Evolutionary conservation across 2,888 invertebrate species (phyloP), one percentile per base, ranked within the genome.

Genomic region (Lithophane semibrunnea): DNA sequence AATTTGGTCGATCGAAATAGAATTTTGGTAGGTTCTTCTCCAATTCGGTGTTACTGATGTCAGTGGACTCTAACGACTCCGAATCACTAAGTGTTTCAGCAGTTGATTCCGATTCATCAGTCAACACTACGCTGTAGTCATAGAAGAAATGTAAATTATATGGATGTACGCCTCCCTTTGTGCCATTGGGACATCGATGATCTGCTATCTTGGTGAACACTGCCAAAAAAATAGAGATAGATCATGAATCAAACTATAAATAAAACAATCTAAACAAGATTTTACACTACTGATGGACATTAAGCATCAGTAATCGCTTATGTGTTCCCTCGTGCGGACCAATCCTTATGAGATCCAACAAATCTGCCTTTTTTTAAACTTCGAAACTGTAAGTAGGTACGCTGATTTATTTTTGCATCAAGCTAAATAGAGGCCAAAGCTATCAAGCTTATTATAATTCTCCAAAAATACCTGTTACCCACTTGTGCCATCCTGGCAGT

Each of bases 401-500:
- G 24, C 24, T 44, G 5, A 21, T 24, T 63, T 63, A 9, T 63
- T 29, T 21, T 68, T 49, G 13, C 21, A 60, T 52, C n/a, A 37
- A 44, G 54, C 13, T 47, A 24, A 63, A 7, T 66, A 58, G n/a
- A 54, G 60, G 2, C 3, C 1, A 71, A 56, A 24, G 2, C 16
- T 29, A 66, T 16, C 24, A 24, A 54, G 29, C 44, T 37, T 13
- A 16, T 52, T 3, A 21, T 16, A 37, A n/a, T n/a, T 67, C 5
- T 68, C 9, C 2, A 49, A 56, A 42, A 18, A 49, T 0, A 44
- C 37, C 18, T 79, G 21, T 8, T 8, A 89, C 94, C 84, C 80
- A 96, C 96, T 96, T 8, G 96, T 96, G 2, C 96, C 96, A 88
- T 96, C 96, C 88, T 96, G 96, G 56, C 96, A 96, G 89, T 96